Evolutionary conservation across 2,113 vertebrate genomes (phyloP).

Genomic region (Phrynocephalus versicolor): DNA sequence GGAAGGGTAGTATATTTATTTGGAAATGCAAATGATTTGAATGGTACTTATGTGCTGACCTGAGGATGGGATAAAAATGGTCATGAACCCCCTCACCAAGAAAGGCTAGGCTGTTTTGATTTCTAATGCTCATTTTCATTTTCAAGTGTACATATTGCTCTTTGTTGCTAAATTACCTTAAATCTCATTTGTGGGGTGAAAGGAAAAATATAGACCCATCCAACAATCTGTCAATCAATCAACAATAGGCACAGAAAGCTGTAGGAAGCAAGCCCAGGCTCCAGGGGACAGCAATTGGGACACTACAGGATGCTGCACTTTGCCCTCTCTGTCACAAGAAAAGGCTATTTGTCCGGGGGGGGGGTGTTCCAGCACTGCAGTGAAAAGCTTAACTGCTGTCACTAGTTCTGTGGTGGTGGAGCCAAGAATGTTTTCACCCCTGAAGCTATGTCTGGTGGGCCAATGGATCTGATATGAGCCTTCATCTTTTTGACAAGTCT

Average conservation of each 20-base stretch:
- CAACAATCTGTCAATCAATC: no score
- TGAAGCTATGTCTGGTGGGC: no score
- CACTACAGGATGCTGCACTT: neutral
- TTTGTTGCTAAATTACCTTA: no score
- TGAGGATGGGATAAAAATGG: conserved; percentile 28
- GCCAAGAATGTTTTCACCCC: neutral
- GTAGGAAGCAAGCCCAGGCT: neutral
- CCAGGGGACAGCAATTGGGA: neutral
- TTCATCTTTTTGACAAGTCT: neutral
- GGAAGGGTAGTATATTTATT: neutral
- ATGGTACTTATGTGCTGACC: conserved; percentile 44
- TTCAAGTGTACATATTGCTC: no score
- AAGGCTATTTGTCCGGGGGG: neutral
- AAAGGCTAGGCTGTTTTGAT: no score
- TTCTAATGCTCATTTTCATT: no score
- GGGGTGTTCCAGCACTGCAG: neutral
- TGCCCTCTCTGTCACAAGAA: neutral
- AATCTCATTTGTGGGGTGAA: no score
- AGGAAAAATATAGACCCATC: no score
- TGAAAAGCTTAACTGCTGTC: neutral
- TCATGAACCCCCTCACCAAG: no score
- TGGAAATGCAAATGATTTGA: conserved; percentile 24
- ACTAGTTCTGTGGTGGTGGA: neutral
- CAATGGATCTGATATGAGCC: neutral
- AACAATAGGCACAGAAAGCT: neutral